phyloP scores from a whole-genome alignment of 2,113 vertebrate genomes.

The Campylomormyrus numenius region DNA sequence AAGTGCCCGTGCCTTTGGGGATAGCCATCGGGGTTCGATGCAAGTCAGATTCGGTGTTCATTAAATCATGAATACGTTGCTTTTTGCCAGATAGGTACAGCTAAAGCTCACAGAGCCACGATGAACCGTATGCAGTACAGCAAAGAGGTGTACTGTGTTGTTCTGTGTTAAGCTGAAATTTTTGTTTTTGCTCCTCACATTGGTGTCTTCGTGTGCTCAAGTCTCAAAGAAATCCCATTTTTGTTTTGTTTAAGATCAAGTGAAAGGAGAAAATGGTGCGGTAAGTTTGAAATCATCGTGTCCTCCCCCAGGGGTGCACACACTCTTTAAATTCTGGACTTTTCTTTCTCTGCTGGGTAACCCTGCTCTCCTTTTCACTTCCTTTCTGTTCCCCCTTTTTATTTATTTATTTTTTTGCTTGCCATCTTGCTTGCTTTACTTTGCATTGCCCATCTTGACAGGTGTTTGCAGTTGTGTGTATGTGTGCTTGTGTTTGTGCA shows the following conservation, averaged over 20 bases:
- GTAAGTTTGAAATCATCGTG: constrained; percentile 48
- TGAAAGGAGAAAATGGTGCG: constrained; percentile 60
- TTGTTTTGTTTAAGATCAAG: constrained; percentile 28
- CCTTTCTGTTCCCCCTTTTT: neutral
- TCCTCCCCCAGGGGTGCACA: neutral
- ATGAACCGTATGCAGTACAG: neutral
- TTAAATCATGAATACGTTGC: neutral
- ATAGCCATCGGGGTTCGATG: neutral
- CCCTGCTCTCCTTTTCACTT: constrained; percentile 30
- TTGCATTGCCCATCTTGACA: neutral
- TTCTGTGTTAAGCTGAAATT: neutral
- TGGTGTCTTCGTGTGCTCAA: neutral
- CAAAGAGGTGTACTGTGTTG: neutral
- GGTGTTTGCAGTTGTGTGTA: neutral
- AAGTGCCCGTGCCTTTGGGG: neutral
- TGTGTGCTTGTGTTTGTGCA: neutral
- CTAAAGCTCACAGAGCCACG: neutral
- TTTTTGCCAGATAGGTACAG: neutral
- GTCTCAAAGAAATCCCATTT: neutral
- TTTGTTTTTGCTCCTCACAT: neutral
- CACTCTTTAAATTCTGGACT: neutral
- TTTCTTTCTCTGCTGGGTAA: constrained; percentile 24
- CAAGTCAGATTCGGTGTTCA: neutral
- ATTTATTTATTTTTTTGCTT: neutral
- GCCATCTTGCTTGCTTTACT: neutral